Evolutionary conservation across 2,888 invertebrate species (phyloP).

Genomic region (Asteroscopus sphinx): DNA sequence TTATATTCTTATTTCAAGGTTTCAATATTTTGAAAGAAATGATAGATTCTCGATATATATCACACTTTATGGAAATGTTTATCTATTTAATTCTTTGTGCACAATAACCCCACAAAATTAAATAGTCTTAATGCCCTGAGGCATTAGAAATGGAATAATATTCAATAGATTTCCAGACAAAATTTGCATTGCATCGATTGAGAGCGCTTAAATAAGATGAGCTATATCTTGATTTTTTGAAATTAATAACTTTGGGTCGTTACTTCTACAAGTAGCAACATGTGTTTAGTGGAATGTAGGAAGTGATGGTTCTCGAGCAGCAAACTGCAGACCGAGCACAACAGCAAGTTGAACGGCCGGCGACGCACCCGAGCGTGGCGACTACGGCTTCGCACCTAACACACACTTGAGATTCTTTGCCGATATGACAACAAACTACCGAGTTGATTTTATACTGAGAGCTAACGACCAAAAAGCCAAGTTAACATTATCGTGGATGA

Average conservation of each 20-base stretch:
- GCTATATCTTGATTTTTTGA: slow-evolving; percentile 3
- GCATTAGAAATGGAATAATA: too few species aligned
- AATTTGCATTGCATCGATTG: too few species aligned
- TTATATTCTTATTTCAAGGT: background rate
- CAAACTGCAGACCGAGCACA: slow-evolving; percentile 78
- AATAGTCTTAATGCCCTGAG: too few species aligned
- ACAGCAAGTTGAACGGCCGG: slow-evolving; percentile 84
- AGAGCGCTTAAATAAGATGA: too few species aligned
- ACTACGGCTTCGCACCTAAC: slow-evolving; percentile 75
- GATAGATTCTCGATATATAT: too few species aligned
- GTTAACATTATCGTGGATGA: too few species aligned
- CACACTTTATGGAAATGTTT: too few species aligned
- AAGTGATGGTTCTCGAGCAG: slow-evolving; percentile 81
- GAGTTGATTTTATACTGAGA: slow-evolving; percentile 1
- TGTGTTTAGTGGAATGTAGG: slow-evolving; percentile 74
- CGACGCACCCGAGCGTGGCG: slow-evolving; percentile 79
- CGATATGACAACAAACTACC: slow-evolving; percentile 23
- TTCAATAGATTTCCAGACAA: too few species aligned
- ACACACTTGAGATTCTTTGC: slow-evolving; percentile 44
- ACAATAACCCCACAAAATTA: too few species aligned
- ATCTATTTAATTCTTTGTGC: too few species aligned
- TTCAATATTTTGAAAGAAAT: slow-evolving; percentile 1
- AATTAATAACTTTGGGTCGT: slow-evolving; percentile 31
- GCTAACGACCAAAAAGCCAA: too few species aligned
- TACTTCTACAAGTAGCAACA: slow-evolving; percentile 45